These are phyloP conservation scores for Drosophila punjabiensis DNA, from an alignment of 1,140 invertebrate species.

Conservation along the genomic window DNA sequence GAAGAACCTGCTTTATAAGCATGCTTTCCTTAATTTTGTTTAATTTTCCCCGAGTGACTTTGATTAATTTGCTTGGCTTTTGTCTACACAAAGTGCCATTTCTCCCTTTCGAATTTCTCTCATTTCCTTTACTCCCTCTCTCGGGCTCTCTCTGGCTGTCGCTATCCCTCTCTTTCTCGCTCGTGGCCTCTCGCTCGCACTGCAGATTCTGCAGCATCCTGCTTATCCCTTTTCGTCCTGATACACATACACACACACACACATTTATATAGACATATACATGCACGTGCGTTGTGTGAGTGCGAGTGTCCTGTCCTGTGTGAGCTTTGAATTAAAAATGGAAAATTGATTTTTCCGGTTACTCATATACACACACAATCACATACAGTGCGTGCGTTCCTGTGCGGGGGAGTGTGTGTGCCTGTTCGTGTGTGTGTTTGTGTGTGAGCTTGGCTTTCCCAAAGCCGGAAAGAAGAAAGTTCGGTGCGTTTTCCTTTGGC, in stretches of 20 bases:
- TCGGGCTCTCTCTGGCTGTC: not conserved
- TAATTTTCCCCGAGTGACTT: constrained; percentile 7
- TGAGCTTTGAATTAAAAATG: constrained; percentile 85
- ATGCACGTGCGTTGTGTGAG: constrained; percentile 26
- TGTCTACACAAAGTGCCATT: constrained; percentile 55
- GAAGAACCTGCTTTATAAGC: not conserved
- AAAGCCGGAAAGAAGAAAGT: constrained; percentile 65
- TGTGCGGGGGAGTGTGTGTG: constrained; percentile 14
- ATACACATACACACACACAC: constrained; percentile 46
- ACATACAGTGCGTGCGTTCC: constrained; percentile 21
- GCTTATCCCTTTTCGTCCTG: constrained; percentile 71
- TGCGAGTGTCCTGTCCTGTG: constrained; percentile 47
- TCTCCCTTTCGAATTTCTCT: constrained; percentile 26
- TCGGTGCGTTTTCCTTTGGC: constrained; percentile 29
- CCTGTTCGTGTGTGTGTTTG: not conserved
- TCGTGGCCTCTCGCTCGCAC: constrained; percentile 23
- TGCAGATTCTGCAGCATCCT: constrained; percentile 75
- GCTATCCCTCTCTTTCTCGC: constrained; percentile 4
- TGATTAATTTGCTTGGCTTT: constrained; percentile 61
- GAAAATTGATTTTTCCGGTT: constrained; percentile 85
- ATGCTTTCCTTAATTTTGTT: constrained; percentile 2
- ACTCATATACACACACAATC: constrained; percentile 56
- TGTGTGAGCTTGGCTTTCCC: constrained; percentile 48
- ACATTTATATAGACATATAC: constrained; percentile 23
- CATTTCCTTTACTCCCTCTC: constrained; percentile 11